Evolutionary conservation across 2,113 vertebrate genomes (phyloP), one percentile per base, ranked within the genome.

Genomic region (Tetraodon nigroviridis): DNA sequence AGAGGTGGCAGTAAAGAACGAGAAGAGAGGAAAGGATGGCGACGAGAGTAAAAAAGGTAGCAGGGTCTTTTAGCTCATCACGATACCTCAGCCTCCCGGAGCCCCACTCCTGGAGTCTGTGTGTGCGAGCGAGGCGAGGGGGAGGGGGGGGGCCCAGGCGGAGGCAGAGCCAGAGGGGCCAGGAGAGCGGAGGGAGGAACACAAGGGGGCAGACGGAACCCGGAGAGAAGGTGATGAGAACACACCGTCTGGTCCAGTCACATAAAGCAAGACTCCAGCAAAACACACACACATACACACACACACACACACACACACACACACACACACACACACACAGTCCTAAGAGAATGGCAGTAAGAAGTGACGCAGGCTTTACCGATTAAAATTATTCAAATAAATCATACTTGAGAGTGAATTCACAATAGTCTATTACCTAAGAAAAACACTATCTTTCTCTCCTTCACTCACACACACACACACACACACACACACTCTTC

Each of bases 131-230:
- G n/a, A n/a, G n/a, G n/a, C n/a, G n/a, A n/a, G n/a, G n/a, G n/a
- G n/a, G n/a, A n/a, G n/a, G n/a, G n/a, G n/a, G n/a, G n/a, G n/a
- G n/a, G n/a, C 72, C 61, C 37, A 5, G 55, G 55, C 71, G 89
- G 87, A 85, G 69, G 76, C 61, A 37, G 75, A 84, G 87, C 89
- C 89, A 91, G 76, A 80, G 72, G 78, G 86, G 88, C 87, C 89
- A 90, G 89, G 90, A 90, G 84, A 59, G 79, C 84, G 86, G 87
- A 91, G 90, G 90, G 78, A 89, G 64, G 79, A 85, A 75, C 51
- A 82, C 78, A 79, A 72, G 78, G 80, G 79, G 85, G 77, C 61
- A 81, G 82, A 69, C 58, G 50, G 88, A 83, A 87, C 80, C 86
- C 79, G 82, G 85, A 69, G 71, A 88, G 87, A 87, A 87, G 85